phyloP scores from a whole-genome alignment of 2,113 vertebrate species.

The Catharus bicknelli region DNA sequence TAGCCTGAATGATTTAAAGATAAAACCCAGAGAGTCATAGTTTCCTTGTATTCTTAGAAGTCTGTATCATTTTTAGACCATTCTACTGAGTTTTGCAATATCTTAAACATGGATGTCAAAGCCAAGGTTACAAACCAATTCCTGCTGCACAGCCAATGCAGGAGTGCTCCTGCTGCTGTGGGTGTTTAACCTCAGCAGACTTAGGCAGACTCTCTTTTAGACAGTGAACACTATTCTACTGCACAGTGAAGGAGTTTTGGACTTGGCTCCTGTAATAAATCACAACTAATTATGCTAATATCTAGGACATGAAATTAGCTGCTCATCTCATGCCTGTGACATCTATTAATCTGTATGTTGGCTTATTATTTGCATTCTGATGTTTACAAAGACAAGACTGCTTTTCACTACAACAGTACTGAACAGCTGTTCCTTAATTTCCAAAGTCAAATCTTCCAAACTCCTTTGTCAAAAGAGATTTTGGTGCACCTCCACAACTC shows the following conservation, averaged over 20 bases:
- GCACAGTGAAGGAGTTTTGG: neutral
- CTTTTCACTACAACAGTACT: neutral
- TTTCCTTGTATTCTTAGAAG: neutral
- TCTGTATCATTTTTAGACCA: neutral
- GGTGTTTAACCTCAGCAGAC: neutral
- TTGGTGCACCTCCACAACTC: neutral
- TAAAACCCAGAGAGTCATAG: neutral
- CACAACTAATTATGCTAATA: slow-evolving; percentile 36
- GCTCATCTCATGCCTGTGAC: slow-evolving; percentile 11
- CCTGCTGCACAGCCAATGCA: neutral
- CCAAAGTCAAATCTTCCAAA: neutral
- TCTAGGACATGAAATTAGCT: slow-evolving; percentile 13
- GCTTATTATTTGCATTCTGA: neutral
- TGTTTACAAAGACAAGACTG: neutral
- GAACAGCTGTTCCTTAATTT: neutral
- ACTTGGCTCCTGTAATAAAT: slow-evolving; percentile 28
- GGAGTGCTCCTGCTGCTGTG: neutral
- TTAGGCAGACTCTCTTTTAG: neutral
- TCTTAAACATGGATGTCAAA: neutral
- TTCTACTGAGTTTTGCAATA: neutral
- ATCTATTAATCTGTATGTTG: slow-evolving; percentile 11
- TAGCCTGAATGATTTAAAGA: neutral
- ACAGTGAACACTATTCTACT: neutral
- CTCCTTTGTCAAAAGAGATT: neutral
- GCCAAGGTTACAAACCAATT: neutral